Evolutionary conservation across 1,140 invertebrate species (phyloP), one percentile per base, ranked within the genome.

Genomic region (Ctenoplectra terminalis): DNA sequence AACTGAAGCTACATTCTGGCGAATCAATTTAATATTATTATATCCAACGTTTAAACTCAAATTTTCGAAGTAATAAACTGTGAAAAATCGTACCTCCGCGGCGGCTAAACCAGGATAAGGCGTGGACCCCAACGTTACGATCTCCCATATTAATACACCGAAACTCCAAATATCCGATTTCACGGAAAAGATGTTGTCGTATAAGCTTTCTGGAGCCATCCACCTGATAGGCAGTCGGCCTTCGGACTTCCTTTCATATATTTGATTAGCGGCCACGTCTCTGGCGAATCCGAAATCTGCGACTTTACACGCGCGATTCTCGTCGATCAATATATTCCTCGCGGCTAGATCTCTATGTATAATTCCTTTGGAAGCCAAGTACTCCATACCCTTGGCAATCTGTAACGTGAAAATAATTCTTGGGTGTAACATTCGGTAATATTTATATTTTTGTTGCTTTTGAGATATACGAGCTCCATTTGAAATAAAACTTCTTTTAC

Each of bases 91-190:
- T 85, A 98, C 97, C 88, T 98, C 97, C 1, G 96, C 95, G 0
- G 97, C 97, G 0, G 97, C 96, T 73, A 98, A 93, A 1, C 97
- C 97, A 0, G 98, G 97, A 93, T 98, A 98, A 0, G 98, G 98
- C 11, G 97, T 98, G 13, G 97, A 98, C 3, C 97, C 98, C 17
- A 98, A 94, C 0, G 98, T 98, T 0, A 98, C 96, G n/a, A 98
- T 97, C 94, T 99, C 98, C 98, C 98, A 99, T 82, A 98, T 96
- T 4, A 99, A 94, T 13, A 99, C 96, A 0, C 98, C 98, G 90
- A 98, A 99, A 87, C 98, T 97, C 98, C 98, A 99, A 23, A 98
- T 96, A 89, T 99, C 98, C 0, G 97, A 97, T 92, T 98, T 98
- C 3, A 97, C 96, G 2, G 97, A 98, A 91, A 98, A 99, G 87